phyloP scores from a whole-genome alignment of 2,113 vertebrate species.

The Mungos mungo region DNA sequence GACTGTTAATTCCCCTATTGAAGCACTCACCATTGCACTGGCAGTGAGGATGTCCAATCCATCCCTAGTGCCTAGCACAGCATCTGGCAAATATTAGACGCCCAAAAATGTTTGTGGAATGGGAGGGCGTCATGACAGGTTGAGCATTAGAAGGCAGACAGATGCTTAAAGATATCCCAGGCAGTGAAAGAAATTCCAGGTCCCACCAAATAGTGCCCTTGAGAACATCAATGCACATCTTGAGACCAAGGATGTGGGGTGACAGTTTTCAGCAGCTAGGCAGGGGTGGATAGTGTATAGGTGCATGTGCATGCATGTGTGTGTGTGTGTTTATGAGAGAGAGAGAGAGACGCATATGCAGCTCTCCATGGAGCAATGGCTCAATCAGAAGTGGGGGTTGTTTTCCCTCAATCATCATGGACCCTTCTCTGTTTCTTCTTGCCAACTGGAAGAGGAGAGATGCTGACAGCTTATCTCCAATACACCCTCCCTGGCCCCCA shows the following conservation, averaged over 20 bases:
- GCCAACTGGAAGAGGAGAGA: constrained; percentile 1
- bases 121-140: neutral
- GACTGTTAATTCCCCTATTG: neutral
- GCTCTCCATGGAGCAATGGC: neutral
- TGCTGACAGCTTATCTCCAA: constrained; percentile 55
- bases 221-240: neutral
- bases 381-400: neutral
- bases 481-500: neutral
- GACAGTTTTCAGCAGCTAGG: neutral
- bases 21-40: neutral
- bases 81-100: neutral
- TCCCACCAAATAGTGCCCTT: neutral
- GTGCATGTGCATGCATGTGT: neutral
- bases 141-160: neutral
- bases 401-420: neutral
- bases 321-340: neutral
- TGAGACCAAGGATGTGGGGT: neutral
- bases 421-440: neutral
- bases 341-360: neutral
- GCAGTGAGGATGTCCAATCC: neutral
- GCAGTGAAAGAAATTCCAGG: neutral
- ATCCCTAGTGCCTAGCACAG: neutral
- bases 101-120: neutral
- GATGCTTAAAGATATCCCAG: neutral
- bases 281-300: neutral